Percentiles rank a stretch among this genome's conserved stretches.
Conservation (phyloP, 2,888 invertebrate genomes). For the Cloeon dipterum region DNA sequence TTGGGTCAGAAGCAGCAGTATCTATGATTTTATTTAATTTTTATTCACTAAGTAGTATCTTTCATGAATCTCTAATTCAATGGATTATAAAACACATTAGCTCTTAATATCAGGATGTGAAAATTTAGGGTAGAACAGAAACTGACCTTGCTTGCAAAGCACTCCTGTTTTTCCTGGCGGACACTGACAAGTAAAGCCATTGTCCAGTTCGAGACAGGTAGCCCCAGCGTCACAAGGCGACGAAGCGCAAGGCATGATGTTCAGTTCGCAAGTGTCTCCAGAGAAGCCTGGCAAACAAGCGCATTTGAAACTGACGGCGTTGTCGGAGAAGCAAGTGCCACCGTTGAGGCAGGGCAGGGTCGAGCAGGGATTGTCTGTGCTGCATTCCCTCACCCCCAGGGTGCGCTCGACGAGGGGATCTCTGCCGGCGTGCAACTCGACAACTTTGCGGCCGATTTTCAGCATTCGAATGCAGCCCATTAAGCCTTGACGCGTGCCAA, state of each 20-base stretch:
- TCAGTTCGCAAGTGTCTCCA: slow-evolving; percentile 48
- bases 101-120: no score
- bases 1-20: no score
- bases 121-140: no score
- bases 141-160: slow-evolving; percentile 57
- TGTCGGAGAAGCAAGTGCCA: slow-evolving; percentile 27
- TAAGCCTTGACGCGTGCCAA: slow-evolving; percentile 56
- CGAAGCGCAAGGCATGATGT: slow-evolving; percentile 51
- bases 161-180: slow-evolving; percentile 41
- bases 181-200: slow-evolving; percentile 49
- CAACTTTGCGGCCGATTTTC: slow-evolving; percentile 47
- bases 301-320: slow-evolving; percentile 23
- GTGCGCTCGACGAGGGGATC: slow-evolving; percentile 41
- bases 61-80: no score
- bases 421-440: slow-evolving; percentile 46
- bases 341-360: slow-evolving; percentile 51
- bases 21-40: no score
- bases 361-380: slow-evolving; percentile 57
- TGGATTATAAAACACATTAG: no score
- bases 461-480: slow-evolving; percentile 66
- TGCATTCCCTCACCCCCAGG: slow-evolving; percentile 49
- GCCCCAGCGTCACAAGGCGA: slow-evolving; percentile 55
- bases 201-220: slow-evolving; percentile 37
- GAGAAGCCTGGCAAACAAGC: slow-evolving; percentile 34
- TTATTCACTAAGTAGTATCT: no score